Evolutionary conservation across 2,797 vertebrate genomes (phyloP), one percentile per base, ranked within the genome.

Genomic region (Catostomus latipinnis): DNA sequence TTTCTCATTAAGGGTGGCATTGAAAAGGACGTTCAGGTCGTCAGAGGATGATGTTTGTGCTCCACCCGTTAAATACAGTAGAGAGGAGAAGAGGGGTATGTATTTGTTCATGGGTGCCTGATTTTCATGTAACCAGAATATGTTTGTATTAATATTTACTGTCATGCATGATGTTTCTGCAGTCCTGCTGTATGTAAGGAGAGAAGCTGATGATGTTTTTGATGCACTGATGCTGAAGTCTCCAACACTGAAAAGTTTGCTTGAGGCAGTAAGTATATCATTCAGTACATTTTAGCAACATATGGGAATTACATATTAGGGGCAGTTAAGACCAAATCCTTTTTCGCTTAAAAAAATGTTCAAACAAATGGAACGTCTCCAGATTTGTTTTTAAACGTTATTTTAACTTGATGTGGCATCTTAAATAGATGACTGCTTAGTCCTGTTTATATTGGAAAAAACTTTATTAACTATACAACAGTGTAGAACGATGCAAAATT

Each of bases 141-240:
- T 34, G 34, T 34, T 34, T 48, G 13, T 50, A 13, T 48, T 12
- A 46, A n/a, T 60, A 12, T 14, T 57, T 52, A 12, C 14, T 45
- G 5, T 45, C 6, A 5, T 11, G 11, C 8, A 16, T 79, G 81
- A 62, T 84, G 50, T 72, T 71, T 78, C 93, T 93, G 78, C 93
- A 99, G 98, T 99, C 88, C 93, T 99, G 82, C 84, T 99, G 85
- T 99, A 99, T 5, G 97, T 99, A 85, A 94, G 97, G 87, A 98
- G 97, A 89, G 97, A 99, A 91, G 92, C 94, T 0, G 98, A 99
- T 50, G 98, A 99, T 61, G 98, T 99, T 86, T 99, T 99, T 77
- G 98, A 99, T 58, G 98, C 98, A 6, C 92, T 99, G 89, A 99
- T 99, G 98, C 93, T 99, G 86, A 98, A 96, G 86, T 96, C 96